A percentile compares a stretch with the other conserved stretches of the same genome.
phyloP scores from a whole-genome alignment of 1,140 invertebrate genomes.

The Stratiolaelaps scimitus region DNA sequence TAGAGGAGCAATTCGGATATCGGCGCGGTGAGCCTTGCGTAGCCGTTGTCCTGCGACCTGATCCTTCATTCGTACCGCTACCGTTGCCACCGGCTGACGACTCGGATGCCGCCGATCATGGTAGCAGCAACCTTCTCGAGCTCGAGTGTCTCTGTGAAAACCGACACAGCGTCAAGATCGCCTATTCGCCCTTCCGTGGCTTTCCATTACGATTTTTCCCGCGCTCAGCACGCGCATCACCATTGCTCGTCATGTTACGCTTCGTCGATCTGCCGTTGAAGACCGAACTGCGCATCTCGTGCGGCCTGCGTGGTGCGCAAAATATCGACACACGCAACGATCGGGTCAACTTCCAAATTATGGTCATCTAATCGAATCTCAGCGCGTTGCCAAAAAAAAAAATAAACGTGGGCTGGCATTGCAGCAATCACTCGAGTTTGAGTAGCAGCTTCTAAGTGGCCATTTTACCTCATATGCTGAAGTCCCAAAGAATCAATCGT shows the following conservation, averaged over 20 bases:
- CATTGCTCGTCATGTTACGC: conserved; percentile 10
- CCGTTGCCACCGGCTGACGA: too few relatives aligned
- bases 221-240: background rate
- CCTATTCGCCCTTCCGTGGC: conserved; percentile 11
- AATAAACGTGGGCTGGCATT: too few relatives aligned
- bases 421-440: too few relatives aligned
- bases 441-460: too few relatives aligned
- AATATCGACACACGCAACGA: conserved; percentile 6
- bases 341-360: conserved; percentile 22
- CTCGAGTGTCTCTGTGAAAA: conserved; percentile 23
- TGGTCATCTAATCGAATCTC: conserved; percentile 9
- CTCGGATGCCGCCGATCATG: too few relatives aligned
- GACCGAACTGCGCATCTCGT: conserved; percentile 23
- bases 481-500: too few relatives aligned
- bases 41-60: background rate
- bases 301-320: background rate
- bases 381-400: too few relatives aligned
- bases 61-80: conserved; percentile 7
- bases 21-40: conserved; percentile 13
- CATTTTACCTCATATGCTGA: too few relatives aligned
- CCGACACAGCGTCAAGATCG: conserved; percentile 3
- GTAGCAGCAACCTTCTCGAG: background rate
- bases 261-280: conserved; percentile 18
- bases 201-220: conserved; percentile 23
- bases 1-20: conserved; percentile 4